A percentile compares a stretch with the other conserved stretches of the same genome.
phyloP scores from a whole-genome alignment of 1,140 invertebrate genomes.

The Drosophila saltans region DNA sequence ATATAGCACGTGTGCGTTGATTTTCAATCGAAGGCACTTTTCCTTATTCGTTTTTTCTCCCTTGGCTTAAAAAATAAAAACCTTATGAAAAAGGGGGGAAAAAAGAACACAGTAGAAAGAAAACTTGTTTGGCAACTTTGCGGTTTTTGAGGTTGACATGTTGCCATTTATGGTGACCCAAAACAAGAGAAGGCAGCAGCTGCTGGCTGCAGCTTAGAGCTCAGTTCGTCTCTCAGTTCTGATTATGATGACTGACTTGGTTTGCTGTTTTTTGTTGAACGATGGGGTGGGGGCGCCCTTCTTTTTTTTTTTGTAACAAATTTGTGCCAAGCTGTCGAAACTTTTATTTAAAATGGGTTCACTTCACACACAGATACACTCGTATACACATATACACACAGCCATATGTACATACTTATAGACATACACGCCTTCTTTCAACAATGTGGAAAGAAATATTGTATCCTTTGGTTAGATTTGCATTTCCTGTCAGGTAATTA shows the following conservation, averaged over 20 bases:
- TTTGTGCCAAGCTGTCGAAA: slow-evolving; percentile 68
- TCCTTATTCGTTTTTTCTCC: slow-evolving; percentile 35
- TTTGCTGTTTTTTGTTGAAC: slow-evolving; percentile 8
- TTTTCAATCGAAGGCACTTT: slow-evolving; percentile 74
- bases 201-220: slow-evolving; percentile 48
- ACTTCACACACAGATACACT: slow-evolving; percentile 11
- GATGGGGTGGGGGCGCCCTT: not conserved
- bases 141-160: slow-evolving; percentile 80
- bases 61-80: not conserved
- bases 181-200: slow-evolving; percentile 58
- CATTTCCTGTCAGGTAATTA: slow-evolving; percentile 80
- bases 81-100: not conserved
- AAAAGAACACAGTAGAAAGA: slow-evolving; percentile 3
- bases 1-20: slow-evolving; percentile 57
- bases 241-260: slow-evolving; percentile 72
- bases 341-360: slow-evolving; percentile 60
- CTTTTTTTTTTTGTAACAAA: slow-evolving; percentile 62
- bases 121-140: slow-evolving; percentile 80
- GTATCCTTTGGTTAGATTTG: slow-evolving; percentile 68
- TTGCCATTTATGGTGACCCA: slow-evolving; percentile 77
- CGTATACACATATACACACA: not conserved
- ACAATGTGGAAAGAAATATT: slow-evolving; percentile 57
- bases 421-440: slow-evolving; percentile 36
- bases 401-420: slow-evolving; percentile 13
- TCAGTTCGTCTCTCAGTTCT: slow-evolving; percentile 58